Conservation (phyloP, 2,797 vertebrate species). For the Gastrophryne carolinensis region DNA sequence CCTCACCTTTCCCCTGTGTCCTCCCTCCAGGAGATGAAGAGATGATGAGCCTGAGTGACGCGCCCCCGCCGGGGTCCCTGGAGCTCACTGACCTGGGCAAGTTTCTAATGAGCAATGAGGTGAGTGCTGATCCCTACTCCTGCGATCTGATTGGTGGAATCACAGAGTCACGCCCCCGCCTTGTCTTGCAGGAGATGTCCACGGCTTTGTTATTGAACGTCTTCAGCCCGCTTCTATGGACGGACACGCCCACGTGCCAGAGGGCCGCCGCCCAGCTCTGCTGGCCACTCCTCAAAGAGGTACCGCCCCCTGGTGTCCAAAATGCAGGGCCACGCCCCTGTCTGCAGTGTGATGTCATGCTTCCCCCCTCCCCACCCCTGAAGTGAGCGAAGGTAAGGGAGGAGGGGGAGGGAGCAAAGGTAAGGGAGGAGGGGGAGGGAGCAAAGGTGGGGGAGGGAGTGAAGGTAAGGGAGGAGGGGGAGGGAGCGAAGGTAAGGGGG, state of each 20-base stretch:
- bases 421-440: too few species aligned
- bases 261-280: slow-evolving; percentile 87
- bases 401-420: too few species aligned
- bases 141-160: too few species aligned
- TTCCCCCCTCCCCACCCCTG: too few species aligned
- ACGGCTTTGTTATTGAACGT: slow-evolving; percentile 84
- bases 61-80: slow-evolving; percentile 71
- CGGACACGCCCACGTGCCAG: slow-evolving; percentile 89
- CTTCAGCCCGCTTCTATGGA: slow-evolving; percentile 90
- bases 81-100: slow-evolving; percentile 93
- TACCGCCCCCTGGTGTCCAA: slow-evolving; percentile 60
- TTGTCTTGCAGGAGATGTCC: slow-evolving; percentile 78
- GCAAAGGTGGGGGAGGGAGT: too few species aligned
- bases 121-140: slow-evolving; percentile 60
- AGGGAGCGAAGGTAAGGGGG: too few species aligned
- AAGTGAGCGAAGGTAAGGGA: too few species aligned
- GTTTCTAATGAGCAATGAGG: slow-evolving; percentile 88
- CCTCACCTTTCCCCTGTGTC: background rate
- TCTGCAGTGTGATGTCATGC: too few species aligned
- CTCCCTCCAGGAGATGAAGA: slow-evolving; percentile 73
- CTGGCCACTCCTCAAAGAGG: slow-evolving; percentile 93
- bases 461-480: too few species aligned
- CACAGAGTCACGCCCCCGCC: too few species aligned
- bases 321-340: too few species aligned
- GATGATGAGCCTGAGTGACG: slow-evolving; percentile 84